Evolutionary conservation across 2,888 invertebrate genomes (phyloP), one percentile per base, ranked within the genome.

Genomic region (Troilus luridus): DNA sequence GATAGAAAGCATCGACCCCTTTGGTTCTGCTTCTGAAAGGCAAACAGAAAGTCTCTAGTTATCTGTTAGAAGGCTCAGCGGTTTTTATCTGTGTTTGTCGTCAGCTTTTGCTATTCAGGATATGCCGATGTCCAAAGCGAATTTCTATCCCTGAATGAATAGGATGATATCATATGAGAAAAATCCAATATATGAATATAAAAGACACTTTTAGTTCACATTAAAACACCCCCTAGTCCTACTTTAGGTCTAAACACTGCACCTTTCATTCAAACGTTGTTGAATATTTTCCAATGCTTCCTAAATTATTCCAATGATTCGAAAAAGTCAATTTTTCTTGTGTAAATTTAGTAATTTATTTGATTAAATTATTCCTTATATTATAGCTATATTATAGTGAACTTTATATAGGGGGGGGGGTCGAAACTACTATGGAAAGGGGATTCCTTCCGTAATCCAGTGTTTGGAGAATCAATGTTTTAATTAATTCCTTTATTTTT

Each of bases 21-120:
- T 59, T 88, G 58, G 58, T 58, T 56, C 24, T 54, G 60, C 59
- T 85, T 85, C 56, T 54, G 85, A 85, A 85, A 85, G 56, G 56
- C 85, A 85, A 85, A 85, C 85, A 85, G 85, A 85, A 85, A 85
- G 85, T 56, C 56, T 85, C 3, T 12, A 85, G 56, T 85, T 85
- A 85, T 85, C 85, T 85, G n/a, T 85, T 85, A 11, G 85, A 85
- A 85, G 85, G 54, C 85, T 85, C 85, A 85, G 85, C 85, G 9
- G 56, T 54, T 85, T 58, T 85, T 85, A 85, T 85, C 85, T 85
- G 14, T 54, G 21, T 12, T 58, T 58, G 56, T 56, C 19, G 81
- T 85, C 85, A 85, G 85, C 85, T 85, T 85, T 85, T 85, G 54
- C 56, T n/a, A 58, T 54, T 56, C 85, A 11, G 54, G 56, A 85